Evolutionary conservation across 2,113 vertebrate genomes (phyloP).

Genomic region (Gallinago undulata): DNA sequence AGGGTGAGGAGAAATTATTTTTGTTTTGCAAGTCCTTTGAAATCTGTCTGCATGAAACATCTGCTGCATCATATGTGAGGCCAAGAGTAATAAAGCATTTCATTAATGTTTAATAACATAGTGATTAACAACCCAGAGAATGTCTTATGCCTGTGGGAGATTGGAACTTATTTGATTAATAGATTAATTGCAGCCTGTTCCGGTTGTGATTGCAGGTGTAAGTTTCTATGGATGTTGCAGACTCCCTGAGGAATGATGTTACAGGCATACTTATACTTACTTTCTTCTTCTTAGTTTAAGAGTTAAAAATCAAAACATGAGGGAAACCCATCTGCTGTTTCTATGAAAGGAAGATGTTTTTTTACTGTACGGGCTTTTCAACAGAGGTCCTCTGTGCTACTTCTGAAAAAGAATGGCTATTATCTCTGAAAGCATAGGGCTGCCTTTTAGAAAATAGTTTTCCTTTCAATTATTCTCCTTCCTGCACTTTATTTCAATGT

Average conservation of each 20-base stretch:
- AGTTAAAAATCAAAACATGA: constrained; percentile 10
- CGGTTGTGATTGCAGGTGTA: constrained; percentile 17
- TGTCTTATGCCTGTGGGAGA: constrained; percentile 2
- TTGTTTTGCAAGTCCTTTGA: background rate
- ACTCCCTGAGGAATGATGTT: background rate
- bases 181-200: constrained; percentile 46
- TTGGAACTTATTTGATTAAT: constrained; percentile 52
- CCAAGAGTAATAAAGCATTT: constrained; percentile 55
- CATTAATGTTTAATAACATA: constrained; percentile 56
- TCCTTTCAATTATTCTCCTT: background rate
- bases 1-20: background rate
- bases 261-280: background rate
- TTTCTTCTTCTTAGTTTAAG: background rate
- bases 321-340: background rate
- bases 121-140: constrained; percentile 35
- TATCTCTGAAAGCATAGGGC: background rate
- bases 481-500: background rate
- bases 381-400: background rate
- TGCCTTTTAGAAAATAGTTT: background rate
- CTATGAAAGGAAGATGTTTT: background rate
- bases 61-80: constrained; percentile 25
- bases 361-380: background rate
- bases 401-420: background rate
- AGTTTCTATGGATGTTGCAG: background rate
- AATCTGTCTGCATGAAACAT: constrained; percentile 14